These are phyloP conservation scores for Pterocles burchelli DNA, from an alignment of 2,113 vertebrate species.

Conservation along the genomic window DNA sequence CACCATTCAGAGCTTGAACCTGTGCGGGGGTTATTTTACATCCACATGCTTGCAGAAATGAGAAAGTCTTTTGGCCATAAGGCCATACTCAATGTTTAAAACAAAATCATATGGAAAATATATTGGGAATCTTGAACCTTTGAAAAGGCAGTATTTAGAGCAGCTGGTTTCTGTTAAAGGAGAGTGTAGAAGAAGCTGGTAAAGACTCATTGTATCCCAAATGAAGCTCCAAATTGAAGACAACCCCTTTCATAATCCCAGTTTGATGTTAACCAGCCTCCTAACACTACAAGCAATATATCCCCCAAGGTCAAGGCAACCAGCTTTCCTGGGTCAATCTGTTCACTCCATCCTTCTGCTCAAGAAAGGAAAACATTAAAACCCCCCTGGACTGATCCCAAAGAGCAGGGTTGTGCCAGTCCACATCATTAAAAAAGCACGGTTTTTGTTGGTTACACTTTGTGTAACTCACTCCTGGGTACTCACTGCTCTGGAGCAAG, in stretches of 20 bases:
- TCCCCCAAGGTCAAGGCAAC: not conserved
- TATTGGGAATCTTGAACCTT: slow-evolving; percentile 19
- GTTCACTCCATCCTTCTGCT: not conserved
- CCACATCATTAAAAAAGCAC: not conserved
- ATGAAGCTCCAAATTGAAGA: not conserved
- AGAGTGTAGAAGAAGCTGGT: slow-evolving; percentile 13
- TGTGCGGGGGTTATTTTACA: not conserved
- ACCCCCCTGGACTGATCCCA: not conserved
- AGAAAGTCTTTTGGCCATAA: slow-evolving; percentile 33
- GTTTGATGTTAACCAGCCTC: not conserved
- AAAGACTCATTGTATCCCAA: slow-evolving; percentile 6
- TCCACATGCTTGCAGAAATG: not conserved
- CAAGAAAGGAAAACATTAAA: not conserved
- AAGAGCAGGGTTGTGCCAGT: not conserved
- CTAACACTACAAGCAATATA: not conserved
- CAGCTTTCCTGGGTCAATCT: not conserved
- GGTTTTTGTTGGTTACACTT: not conserved
- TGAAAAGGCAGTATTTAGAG: slow-evolving; percentile 11
- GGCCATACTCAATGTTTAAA: slow-evolving; percentile 33
- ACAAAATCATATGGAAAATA: slow-evolving; percentile 62
- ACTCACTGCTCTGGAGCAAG: not conserved
- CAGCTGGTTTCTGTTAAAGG: slow-evolving; percentile 54
- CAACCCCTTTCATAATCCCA: not conserved
- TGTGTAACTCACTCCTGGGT: not conserved
- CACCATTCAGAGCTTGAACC: not conserved